Evolutionary conservation across 2,113 vertebrate genomes (phyloP), one percentile per base, ranked within the genome.

Genomic region (Oryzias woworae): DNA sequence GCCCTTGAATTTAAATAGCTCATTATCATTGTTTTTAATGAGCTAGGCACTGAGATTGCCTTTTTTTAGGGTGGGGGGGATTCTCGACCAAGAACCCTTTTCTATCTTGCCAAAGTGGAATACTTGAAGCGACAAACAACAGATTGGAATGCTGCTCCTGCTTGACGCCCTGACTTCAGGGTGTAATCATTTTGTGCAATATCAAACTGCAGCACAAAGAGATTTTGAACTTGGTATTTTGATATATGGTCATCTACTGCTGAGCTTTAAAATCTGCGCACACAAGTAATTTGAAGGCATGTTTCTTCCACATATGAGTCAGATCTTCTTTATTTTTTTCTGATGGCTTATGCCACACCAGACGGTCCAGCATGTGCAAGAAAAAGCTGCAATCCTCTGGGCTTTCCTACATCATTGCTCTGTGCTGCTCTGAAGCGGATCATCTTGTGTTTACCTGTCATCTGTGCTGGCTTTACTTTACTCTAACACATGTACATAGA

Each of bases 131-230:
- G 77, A 86, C 84, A 80, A 84, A 80, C 71, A 63, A 73, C 56
- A 85, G 84, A 89, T 76, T 86, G 85, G 69, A 84, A 53, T 54
- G 78, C 70, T 44, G 31, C 79, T 69, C 52, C 62, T 56, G 72
- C 75, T 80, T 76, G 78, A 84, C 71, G 68, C 81, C 72, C 51
- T 89, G 84, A 89, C 89, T 90, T 71, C 50, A 78, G 88, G 88
- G 84, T 85, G 74, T 89, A 91, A 90, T 90, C 90, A 91, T 89
- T 85, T 86, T 66, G 73, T 75, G 71, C 69, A 80, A 82, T 82
- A 89, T 88, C 81, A 78, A 70, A 75, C 81, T 65, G 77, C 78
- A 85, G 86, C 84, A 88, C 83, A 68, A 73, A 70, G 73, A 53
- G 51, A 73, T 66, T 79, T 66, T 69, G 76, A 87, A 81, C 85